Evolutionary conservation across 2,888 invertebrate genomes (phyloP).

Genomic region (Eudasyphora cyanicolor): DNA sequence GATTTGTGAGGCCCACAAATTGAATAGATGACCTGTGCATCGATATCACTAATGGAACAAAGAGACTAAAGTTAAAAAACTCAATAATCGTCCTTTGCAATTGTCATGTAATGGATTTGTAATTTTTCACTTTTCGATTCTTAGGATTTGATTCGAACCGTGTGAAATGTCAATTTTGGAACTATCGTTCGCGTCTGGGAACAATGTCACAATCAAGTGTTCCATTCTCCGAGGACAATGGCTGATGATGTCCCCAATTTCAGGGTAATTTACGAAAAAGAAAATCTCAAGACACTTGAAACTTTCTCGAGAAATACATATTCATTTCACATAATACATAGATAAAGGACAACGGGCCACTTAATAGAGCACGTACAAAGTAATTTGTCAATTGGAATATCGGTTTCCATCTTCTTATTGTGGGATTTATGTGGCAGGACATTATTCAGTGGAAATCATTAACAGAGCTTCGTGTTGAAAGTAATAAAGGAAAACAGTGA

Average conservation of each 20-base stretch:
- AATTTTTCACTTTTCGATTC: slow-evolving; percentile 15
- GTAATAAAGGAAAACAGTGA: no score
- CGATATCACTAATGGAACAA: background rate
- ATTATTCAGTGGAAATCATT: no score
- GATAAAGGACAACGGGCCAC: background rate
- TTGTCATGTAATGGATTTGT: background rate
- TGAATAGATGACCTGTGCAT: background rate
- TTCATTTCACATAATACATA: background rate
- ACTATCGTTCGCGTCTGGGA: background rate
- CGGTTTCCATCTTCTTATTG: no score
- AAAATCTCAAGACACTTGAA: background rate
- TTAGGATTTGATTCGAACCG: slow-evolving; percentile 8
- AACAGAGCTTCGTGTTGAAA: no score
- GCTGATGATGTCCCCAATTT: slow-evolving; percentile 18
- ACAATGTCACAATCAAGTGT: slow-evolving; percentile 22
- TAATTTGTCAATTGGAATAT: no score
- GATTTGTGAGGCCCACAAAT: background rate
- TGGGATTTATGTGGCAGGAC: no score
- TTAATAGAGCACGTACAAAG: background rate
- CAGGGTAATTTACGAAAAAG: slow-evolving; percentile 8
- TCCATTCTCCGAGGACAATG: background rate
- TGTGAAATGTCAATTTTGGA: slow-evolving; percentile 10
- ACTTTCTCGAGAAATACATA: background rate
- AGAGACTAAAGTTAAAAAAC: background rate
- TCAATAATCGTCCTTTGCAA: background rate